A percentile compares a stretch with the other conserved stretches of the same genome.
Evolutionary conservation across 2,113 vertebrate genomes (phyloP).

Genomic region (Charadrius vociferus): DNA sequence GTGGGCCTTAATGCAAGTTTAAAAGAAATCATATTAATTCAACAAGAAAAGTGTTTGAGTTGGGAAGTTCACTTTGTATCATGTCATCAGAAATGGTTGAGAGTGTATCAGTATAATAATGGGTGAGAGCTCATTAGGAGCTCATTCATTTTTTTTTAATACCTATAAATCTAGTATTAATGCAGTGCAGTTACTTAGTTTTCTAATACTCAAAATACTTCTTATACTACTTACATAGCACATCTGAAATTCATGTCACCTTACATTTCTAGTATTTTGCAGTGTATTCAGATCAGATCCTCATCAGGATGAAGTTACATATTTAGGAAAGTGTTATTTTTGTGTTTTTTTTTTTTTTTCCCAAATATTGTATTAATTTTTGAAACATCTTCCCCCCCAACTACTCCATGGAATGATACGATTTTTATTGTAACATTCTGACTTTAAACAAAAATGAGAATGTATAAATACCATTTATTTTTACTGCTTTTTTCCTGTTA

Average conservation of each 20-base stretch:
- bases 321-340: not conserved
- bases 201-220: not conserved
- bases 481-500: not conserved
- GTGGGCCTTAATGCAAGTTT: not conserved
- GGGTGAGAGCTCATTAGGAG: not conserved
- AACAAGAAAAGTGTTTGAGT: not conserved
- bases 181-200: not conserved
- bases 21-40: not conserved
- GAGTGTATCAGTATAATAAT: not conserved
- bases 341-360: not conserved
- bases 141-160: not conserved
- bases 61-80: not conserved
- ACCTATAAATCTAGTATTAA: not conserved
- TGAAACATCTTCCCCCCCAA: not conserved
- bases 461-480: not conserved
- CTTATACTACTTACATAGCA: not conserved
- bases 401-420: not conserved
- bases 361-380: not conserved
- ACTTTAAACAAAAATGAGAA: not conserved
- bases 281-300: not conserved
- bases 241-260: not conserved
- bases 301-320: not conserved
- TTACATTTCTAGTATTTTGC: not conserved
- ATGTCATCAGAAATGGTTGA: not conserved
- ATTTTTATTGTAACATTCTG: not conserved